A percentile compares a stretch with the other conserved stretches of the same genome.
phyloP scores from a whole-genome alignment of 1,140 invertebrate genomes.

The Apis florea region DNA sequence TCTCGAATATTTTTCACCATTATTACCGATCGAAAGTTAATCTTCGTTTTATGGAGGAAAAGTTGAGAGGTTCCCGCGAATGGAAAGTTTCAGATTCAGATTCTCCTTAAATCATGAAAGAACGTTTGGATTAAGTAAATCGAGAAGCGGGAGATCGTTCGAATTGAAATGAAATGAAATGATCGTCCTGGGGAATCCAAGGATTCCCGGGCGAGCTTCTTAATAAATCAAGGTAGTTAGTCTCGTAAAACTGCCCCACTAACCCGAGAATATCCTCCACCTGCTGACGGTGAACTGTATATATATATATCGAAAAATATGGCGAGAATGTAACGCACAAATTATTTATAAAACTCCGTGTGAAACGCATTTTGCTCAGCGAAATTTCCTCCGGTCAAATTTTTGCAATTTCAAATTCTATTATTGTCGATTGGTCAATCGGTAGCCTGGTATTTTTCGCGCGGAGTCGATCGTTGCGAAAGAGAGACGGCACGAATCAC shows the following conservation, averaged over 20 bases:
- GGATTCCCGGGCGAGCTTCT: neutral
- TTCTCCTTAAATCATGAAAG: neutral
- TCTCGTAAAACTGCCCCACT: slow-evolving; percentile 23
- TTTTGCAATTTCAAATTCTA: neutral
- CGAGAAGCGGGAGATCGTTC: neutral
- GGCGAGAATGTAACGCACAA: neutral
- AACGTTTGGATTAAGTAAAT: neutral
- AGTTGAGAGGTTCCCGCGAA: too few relatives aligned
- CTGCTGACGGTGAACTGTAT: neutral
- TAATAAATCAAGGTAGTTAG: slow-evolving; percentile 21
- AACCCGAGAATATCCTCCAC: neutral
- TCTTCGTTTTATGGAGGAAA: too few relatives aligned
- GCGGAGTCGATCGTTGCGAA: neutral
- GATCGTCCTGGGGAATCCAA: neutral
- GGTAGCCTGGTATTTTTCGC: neutral
- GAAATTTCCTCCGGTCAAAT: neutral
- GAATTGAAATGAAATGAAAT: neutral
- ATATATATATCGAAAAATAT: neutral
- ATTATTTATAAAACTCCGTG: neutral
- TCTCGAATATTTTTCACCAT: too few relatives aligned
- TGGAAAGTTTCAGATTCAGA: neutral
- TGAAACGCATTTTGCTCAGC: neutral
- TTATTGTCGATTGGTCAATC: neutral
- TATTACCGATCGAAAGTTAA: too few relatives aligned
- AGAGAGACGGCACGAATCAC: neutral